Evolutionary conservation across 2,113 vertebrate genomes (phyloP), one percentile per base, ranked within the genome.

Genomic region (Gymnorhina tibicen): DNA sequence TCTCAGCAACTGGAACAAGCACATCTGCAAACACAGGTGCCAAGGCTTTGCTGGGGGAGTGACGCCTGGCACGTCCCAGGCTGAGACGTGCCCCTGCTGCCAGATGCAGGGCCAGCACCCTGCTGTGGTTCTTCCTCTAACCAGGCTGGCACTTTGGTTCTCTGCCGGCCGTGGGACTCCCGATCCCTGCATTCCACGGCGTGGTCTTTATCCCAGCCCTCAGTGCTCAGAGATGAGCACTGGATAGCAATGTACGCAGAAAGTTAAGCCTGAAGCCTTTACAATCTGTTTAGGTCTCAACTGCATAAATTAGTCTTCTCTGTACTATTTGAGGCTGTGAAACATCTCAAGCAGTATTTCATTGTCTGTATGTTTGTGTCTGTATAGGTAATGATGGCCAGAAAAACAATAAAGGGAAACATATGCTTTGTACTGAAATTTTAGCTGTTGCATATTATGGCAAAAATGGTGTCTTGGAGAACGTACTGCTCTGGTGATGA

Each of bases 381-480:
- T 77, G 30, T 49, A 42, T 18, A 60, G 58, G 16, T 72, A 82
- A 68, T 4, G 44, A 28, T 52, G 47, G 59, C 58, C 78, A 92
- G 73, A 79, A 89, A 87, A 79, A 46, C 30, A 82, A 42, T 16
- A 46, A 70, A 70, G 47, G 27, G 47, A 66, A 85, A 37, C 53
- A 50, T 47, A 91, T 1, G 20, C 20, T 87, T 79, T 53, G 46
- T 58, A 64, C 66, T 70, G 78, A 49, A 49, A 44, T 73, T 79
- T 62, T n/a, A n/a, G 73, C 46, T 87, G 5, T 73, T 78, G 62
- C n/a, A 33, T 47, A 46, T 60, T 60, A 86, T 89, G 77, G 66
- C 69, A 79, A 82, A 90, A 95, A 60, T 35, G 75, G 42, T 74
- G 42, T 49, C 46, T 70, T 44, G 60, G 64, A 86, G 89, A 91